phyloP scores from a whole-genome alignment of 2,888 invertebrate species.

The Frankliniella fusca region DNA sequence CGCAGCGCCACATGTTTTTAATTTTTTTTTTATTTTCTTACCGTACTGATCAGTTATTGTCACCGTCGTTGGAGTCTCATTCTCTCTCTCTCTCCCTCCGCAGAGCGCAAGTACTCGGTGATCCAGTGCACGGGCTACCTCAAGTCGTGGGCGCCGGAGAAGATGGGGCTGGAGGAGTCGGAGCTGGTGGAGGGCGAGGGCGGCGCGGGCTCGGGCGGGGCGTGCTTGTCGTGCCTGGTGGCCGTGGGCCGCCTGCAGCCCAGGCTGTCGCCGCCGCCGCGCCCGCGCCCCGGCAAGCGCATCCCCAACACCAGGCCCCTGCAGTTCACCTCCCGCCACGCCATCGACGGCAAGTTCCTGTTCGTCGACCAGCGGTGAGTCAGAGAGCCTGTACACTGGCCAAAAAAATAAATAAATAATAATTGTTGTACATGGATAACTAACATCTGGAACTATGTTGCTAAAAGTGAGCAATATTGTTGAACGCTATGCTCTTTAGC shows the following conservation, averaged over 20 bases:
- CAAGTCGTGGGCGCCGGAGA: constrained; percentile 84
- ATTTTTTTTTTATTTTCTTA: not conserved
- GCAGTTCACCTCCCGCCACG: constrained; percentile 78
- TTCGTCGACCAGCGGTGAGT: constrained; percentile 85
- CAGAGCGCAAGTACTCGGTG: constrained; percentile 79
- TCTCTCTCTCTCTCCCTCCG: constrained; percentile 33
- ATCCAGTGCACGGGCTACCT: constrained; percentile 91
- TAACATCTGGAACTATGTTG: too few species aligned
- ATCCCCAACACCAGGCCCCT: constrained; percentile 58
- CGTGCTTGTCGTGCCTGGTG: constrained; percentile 77
- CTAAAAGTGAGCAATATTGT: too few species aligned
- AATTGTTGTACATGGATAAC: too few species aligned
- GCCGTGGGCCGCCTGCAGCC: constrained; percentile 77
- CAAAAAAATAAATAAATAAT: too few species aligned
- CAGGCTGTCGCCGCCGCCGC: constrained; percentile 41
- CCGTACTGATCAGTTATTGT: constrained; percentile 12
- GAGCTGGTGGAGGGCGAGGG: constrained; percentile 55
- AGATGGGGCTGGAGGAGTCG: constrained; percentile 64
- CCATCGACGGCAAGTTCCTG: constrained; percentile 85
- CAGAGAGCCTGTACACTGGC: not conserved
- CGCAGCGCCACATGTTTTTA: not conserved
- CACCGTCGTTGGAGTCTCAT: not conserved
- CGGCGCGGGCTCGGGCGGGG: constrained; percentile 50
- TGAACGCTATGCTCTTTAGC: too few species aligned
- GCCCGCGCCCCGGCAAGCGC: constrained; percentile 43